phyloP scores from a whole-genome alignment of 2,113 vertebrate species.

The Pygoscelis adeliae region DNA sequence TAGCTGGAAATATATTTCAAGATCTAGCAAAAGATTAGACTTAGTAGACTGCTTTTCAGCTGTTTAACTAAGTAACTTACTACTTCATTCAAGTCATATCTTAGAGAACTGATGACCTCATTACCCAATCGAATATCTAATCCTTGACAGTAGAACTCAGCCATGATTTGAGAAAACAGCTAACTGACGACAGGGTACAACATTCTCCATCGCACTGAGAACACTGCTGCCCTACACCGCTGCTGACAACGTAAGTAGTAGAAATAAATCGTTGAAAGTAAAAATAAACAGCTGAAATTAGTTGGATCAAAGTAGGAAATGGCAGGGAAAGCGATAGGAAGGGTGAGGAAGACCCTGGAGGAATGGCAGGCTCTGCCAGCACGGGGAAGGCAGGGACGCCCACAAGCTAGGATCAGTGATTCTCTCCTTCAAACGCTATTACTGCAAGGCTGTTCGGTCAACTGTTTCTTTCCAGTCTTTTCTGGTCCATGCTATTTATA shows the following conservation, averaged over 20 bases:
- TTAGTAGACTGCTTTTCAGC: not conserved
- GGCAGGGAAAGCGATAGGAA: not conserved
- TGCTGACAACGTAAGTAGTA: not conserved
- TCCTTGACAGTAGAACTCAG: not conserved
- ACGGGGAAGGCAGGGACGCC: not conserved
- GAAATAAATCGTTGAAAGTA: not conserved
- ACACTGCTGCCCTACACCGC: not conserved
- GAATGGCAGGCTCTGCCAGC: fast-evolving
- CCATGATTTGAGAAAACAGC: not conserved
- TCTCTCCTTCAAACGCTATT: not conserved
- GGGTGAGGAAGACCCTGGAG: not conserved
- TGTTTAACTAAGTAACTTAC: not conserved
- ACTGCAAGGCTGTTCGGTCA: not conserved
- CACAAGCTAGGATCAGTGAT: not conserved
- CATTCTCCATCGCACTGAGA: not conserved
- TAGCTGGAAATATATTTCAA: not conserved
- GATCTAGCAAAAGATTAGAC: not conserved
- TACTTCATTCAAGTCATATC: not conserved
- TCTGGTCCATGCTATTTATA: not conserved
- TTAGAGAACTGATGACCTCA: not conserved
- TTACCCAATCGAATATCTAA: not conserved
- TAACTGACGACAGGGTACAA: not conserved
- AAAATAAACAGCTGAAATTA: not conserved
- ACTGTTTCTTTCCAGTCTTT: not conserved
- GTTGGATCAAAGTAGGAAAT: not conserved